Conservation (phyloP, 1,140 invertebrate genomes). For the Drosophila burlai region DNA sequence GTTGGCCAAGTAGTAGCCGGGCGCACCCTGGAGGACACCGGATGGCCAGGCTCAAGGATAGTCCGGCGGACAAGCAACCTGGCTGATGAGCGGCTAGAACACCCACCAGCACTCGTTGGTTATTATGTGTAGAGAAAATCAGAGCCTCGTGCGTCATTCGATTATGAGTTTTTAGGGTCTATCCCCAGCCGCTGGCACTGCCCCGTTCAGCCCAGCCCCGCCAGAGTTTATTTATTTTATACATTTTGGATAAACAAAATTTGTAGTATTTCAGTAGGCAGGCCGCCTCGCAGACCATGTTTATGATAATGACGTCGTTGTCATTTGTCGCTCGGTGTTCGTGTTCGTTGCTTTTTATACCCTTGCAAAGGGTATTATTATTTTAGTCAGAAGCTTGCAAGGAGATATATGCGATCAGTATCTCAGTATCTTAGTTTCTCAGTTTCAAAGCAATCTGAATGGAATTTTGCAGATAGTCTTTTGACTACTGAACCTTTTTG, state of each 20-base stretch:
- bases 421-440: not conserved
- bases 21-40: constrained; percentile 54
- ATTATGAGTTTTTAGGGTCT: constrained; percentile 66
- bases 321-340: constrained; percentile 44
- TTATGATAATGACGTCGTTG: constrained; percentile 73
- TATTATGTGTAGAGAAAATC: constrained; percentile 50
- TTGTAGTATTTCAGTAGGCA: constrained; percentile 43
- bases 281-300: constrained; percentile 41
- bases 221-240: constrained; percentile 57
- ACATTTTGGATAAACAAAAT: constrained; percentile 71
- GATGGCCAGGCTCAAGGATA: constrained; percentile 57
- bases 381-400: not conserved
- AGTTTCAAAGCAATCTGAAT: not conserved
- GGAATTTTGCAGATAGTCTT: not conserved
- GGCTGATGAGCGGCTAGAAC: constrained; percentile 44
- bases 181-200: constrained; percentile 19
- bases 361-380: not conserved
- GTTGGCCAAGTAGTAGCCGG: constrained; percentile 17
- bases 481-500: too few species aligned
- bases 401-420: not conserved
- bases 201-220: constrained; percentile 20
- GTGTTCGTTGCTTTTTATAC: constrained; percentile 2
- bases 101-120: constrained; percentile 11
- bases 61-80: constrained; percentile 45
- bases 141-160: constrained; percentile 75